A percentile compares a stretch with the other conserved stretches of the same genome.
phyloP scores from a whole-genome alignment of 2,113 vertebrate species.

The Phrynosoma blainvillii region DNA sequence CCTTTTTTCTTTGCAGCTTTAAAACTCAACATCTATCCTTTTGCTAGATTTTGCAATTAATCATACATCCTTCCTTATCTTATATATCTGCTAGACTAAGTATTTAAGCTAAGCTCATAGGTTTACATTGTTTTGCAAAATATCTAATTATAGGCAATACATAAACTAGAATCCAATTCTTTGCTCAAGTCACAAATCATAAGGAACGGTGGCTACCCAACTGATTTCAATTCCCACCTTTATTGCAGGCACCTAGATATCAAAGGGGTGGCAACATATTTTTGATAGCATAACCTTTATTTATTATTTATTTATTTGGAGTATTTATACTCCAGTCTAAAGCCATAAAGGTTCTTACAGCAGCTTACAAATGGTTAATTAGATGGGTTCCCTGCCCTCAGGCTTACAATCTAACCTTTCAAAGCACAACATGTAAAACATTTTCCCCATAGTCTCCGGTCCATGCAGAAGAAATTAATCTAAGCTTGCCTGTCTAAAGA shows the following conservation, averaged over 20 bases:
- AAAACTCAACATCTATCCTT: background rate
- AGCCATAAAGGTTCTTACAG: too few relatives aligned
- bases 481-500: background rate
- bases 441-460: background rate
- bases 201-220: background rate
- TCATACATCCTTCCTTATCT: background rate
- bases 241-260: background rate
- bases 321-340: too few relatives aligned
- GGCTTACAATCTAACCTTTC: background rate
- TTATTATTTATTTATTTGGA: background rate
- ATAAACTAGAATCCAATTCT: background rate
- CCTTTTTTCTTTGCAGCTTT: background rate
- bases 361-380: too few relatives aligned
- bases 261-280: background rate
- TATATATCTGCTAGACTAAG: too few relatives aligned
- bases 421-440: background rate
- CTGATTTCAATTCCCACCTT: background rate
- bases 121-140: background rate
- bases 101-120: background rate
- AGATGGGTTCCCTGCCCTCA: too few relatives aligned
- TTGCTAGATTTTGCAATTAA: background rate
- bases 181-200: background rate
- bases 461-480: background rate
- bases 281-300: background rate
- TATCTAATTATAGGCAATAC: background rate